phyloP scores from a whole-genome alignment of 2,797 vertebrate genomes.

The Pseudomugil gertrudae region DNA sequence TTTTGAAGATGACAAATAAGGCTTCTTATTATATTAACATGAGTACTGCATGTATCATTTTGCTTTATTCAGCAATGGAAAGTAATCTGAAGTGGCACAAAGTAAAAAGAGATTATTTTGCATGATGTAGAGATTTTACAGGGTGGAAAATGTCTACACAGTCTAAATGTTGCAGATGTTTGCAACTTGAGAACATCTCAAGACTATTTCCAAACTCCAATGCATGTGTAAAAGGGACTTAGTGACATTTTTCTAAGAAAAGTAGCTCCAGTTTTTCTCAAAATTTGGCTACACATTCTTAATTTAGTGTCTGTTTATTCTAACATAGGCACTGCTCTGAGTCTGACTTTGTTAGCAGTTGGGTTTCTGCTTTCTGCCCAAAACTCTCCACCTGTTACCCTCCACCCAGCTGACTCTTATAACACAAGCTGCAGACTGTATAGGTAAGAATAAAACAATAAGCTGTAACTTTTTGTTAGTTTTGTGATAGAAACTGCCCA shows the following conservation, averaged over 20 bases:
- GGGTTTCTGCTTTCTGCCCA: constrained; percentile 93
- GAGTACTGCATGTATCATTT: too few species aligned
- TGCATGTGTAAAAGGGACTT: not conserved
- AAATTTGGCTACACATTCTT: not conserved
- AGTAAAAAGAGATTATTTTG: too few species aligned
- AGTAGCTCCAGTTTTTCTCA: not conserved
- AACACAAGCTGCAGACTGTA: constrained; percentile 87
- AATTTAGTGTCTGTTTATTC: not conserved
- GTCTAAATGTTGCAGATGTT: too few species aligned
- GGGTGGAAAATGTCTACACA: too few species aligned
- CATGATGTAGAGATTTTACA: too few species aligned
- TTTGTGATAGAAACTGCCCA: not conserved
- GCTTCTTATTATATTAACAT: too few species aligned
- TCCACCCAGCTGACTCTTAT: constrained; percentile 81
- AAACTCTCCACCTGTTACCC: constrained; percentile 87
- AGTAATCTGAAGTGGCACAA: too few species aligned
- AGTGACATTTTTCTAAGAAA: not conserved
- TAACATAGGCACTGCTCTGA: constrained; percentile 86
- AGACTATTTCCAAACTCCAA: too few species aligned
- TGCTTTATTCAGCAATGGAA: too few species aligned
- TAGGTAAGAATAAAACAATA: constrained; percentile 47
- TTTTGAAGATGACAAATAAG: too few species aligned
- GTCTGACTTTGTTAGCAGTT: constrained; percentile 87
- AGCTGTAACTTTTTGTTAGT: not conserved
- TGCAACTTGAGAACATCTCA: too few species aligned